These are phyloP conservation scores for Diglossa cyanea DNA, from an alignment of 2,797 vertebrate genomes.

Conservation along the genomic window DNA sequence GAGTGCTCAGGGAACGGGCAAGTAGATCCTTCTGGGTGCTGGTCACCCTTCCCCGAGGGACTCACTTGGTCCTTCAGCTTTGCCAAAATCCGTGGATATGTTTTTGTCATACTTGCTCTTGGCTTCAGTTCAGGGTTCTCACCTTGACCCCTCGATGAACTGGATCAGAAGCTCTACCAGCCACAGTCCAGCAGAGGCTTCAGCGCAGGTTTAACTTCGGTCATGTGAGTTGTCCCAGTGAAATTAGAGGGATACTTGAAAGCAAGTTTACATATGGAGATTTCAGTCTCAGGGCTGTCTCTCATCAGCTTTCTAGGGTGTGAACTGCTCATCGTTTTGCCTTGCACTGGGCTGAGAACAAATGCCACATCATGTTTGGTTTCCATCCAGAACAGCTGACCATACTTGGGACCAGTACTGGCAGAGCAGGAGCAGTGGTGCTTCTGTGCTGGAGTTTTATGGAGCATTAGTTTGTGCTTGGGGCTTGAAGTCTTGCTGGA, in stretches of 20 bases:
- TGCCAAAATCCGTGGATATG: background rate
- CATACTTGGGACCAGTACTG: background rate
- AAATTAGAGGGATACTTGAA: background rate
- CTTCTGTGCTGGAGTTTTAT: background rate
- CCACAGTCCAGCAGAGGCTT: accelerated
- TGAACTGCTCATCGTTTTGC: background rate
- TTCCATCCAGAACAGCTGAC: background rate
- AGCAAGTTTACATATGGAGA: background rate
- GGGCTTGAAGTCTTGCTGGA: background rate
- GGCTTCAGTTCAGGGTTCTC: background rate
- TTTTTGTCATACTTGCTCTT: background rate
- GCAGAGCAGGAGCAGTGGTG: background rate
- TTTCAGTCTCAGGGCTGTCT: background rate
- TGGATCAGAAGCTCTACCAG: background rate
- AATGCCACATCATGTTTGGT: accelerated
- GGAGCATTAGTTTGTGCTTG: background rate
- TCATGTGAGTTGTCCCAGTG: background rate
- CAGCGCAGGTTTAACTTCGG: background rate
- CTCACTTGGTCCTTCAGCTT: background rate
- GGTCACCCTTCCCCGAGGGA: background rate
- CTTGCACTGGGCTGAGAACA: background rate
- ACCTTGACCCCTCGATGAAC: background rate
- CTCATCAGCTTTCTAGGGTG: background rate
- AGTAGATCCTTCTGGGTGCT: background rate
- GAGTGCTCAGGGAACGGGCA: accelerated